A percentile compares a stretch with the other conserved stretches of the same genome.
Evolutionary conservation across 1,140 invertebrate genomes (phyloP).

Genomic region (Lepidostoma basale): DNA sequence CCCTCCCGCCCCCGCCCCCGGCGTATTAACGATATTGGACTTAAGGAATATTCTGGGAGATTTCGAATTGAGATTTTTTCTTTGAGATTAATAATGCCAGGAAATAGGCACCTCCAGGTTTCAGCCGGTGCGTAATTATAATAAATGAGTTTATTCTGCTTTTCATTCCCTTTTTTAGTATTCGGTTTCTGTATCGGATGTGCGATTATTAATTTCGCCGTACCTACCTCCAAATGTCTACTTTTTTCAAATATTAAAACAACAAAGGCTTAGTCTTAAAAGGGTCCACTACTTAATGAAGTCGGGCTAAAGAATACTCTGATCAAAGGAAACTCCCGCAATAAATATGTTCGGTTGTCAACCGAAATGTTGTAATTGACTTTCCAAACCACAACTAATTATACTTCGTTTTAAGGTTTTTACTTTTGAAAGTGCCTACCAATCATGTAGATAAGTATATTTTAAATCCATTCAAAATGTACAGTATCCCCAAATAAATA

Average conservation of each 20-base stretch:
- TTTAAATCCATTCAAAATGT: no score
- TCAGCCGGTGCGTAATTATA: constrained; percentile 45
- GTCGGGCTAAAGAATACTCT: not conserved
- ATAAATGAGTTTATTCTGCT: constrained; percentile 45
- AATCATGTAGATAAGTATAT: no score
- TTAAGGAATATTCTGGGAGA: constrained; percentile 46
- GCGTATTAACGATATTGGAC: constrained; percentile 47
- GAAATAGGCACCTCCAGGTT: constrained; percentile 44
- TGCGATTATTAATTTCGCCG: constrained; percentile 21
- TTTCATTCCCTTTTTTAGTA: constrained; percentile 32
- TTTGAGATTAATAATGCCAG: constrained; percentile 45
- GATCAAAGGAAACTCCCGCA: not conserved
- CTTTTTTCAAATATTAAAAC: not conserved
- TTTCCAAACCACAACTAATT: no score
- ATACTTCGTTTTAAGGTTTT: no score
- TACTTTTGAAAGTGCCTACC: no score
- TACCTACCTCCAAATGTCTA: not conserved
- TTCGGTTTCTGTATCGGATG: constrained; percentile 29
- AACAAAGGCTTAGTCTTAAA: constrained; percentile 17
- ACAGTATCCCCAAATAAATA: no score
- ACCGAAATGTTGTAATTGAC: no score
- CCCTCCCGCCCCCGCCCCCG: constrained; percentile 10
- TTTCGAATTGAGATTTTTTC: constrained; percentile 47
- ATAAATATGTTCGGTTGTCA: no score
- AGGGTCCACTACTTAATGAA: constrained; percentile 5